Base-by-base conservation (phyloP, 2,888 invertebrate species). In the Exocentrus adspersus region DNA sequence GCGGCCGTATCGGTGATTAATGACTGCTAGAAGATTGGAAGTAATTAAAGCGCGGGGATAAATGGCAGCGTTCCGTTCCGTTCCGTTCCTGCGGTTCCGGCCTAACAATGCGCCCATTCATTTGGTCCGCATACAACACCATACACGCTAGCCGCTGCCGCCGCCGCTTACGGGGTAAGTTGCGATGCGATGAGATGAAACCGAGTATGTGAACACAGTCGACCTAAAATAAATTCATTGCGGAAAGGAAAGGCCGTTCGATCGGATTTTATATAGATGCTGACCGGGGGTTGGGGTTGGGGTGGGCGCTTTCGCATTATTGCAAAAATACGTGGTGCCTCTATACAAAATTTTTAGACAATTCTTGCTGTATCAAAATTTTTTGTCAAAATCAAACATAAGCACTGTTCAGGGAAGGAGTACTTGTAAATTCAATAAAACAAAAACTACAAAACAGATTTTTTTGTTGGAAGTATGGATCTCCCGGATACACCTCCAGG, bases 1-100 rank as follows among this genome's bases (percentile, higher is more conserved):
- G 76, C 70, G 66, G 70, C 72, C 71, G 73, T 73, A 76, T 73
- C 74, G 71, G 81, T 82, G 83, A 83, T 83, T 83, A 83, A 83
- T 83, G 82, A 80, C 81, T 79, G 78, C 81, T 81, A 80, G 82
- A 81, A 83, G 82, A 82, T 82, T 82, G 82, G 82, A 82, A 83
- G 82, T 82, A 83, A 83, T 83, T 83, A 83, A 83, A 83, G 82
- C 82, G 79, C 80, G 78, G 81, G 83, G 81, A 83, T 83, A 82
- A 83, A 82, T 82, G 82, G 82, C 81, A 80, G 76, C 78, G 80
- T 75, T 78, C 79, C 81, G 81, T 82, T 80, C 79, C 77, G 77
- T 77, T 77, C 75, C 81, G 79, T 80, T 80, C 78, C 79, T 81
- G 82, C 80, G 82, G 82, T 82, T 82, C 80, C 81, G 80, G 80